Base-by-base conservation (phyloP, 2,797 vertebrate species). In the Gila robusta region DNA sequence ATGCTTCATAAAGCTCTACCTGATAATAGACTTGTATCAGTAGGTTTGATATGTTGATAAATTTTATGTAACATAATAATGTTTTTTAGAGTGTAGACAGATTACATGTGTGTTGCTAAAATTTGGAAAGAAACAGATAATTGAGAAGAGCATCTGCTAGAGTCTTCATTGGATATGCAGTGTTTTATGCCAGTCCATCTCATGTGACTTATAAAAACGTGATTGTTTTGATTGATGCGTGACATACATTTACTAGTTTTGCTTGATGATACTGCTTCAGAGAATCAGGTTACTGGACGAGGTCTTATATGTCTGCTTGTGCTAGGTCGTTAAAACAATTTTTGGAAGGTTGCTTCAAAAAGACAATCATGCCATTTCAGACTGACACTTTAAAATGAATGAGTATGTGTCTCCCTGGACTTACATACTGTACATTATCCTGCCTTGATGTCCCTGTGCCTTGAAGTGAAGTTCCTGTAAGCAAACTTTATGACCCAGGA, bases 11-110 rank as follows among this genome's bases (percentile, higher is more conserved):
- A 79, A 71, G 69, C 49, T 76, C 59, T 56, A 80, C 78, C 47
- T 73, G 79, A 83, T 85, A 66, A 82, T 76, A 54, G 14, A 64
- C 16, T 81, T 79, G 35, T 67, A n/a, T 78, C 73, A 89, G 32
- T 71, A 23, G 21, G 41, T 82, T 84, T 90, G 12, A 67, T 32
- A 66, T 56, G 17, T 69, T 67, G 56, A 39, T 35, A 2, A 52
- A 76, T 2, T 76, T 54, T 49, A 11, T 37, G 23, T 28, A 28
- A 64, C 5, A 64, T 64, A 62, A 26, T 28, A 16, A 28, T 64
- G 26, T 64, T 16, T 28, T 26, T 26, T 26, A 62, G 26, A 12
- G 59, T 62, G 6, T 64, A 64, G n/a, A 64, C 62, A 66, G 26
- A n/a, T 59, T n/a, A n/a, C 10, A 32, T 7, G 21, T 9, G 21